phyloP scores from a whole-genome alignment of 2,113 vertebrate species.

The Rutilus rutilus region DNA sequence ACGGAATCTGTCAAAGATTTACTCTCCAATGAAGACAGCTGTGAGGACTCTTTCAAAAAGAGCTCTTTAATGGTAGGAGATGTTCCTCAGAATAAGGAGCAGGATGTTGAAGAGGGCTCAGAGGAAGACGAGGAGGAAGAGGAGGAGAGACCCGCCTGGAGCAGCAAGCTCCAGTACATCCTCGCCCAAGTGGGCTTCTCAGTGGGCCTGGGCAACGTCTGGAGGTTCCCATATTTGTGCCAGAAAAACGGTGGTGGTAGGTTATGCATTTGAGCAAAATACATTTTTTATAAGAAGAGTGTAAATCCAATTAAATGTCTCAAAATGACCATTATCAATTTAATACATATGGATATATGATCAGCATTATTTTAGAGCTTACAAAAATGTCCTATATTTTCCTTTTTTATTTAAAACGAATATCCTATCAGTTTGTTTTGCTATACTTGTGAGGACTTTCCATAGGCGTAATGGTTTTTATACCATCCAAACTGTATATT shows the following conservation, averaged over 20 bases:
- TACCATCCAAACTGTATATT: too few relatives aligned
- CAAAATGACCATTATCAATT: neutral
- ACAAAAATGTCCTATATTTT: too few relatives aligned
- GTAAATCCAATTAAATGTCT: neutral
- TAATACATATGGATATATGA: too few relatives aligned
- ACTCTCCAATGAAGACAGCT: constrained; percentile 93
- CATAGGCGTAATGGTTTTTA: too few relatives aligned
- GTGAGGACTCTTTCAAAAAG: constrained; percentile 93
- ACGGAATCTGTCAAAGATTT: constrained; percentile 95
- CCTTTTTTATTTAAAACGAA: too few relatives aligned
- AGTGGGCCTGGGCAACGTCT: constrained; percentile 96
- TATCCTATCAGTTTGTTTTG: too few relatives aligned
- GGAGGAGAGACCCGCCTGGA: constrained; percentile 94
- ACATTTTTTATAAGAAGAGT: too few relatives aligned
- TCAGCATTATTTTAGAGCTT: too few relatives aligned
- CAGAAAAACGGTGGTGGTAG: constrained; percentile 99
- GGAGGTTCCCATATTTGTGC: constrained; percentile 97
- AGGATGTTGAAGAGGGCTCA: constrained; percentile 82
- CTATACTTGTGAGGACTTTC: too few relatives aligned
- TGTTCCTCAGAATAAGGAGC: constrained; percentile 81
- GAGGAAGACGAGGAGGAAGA: constrained; percentile 85
- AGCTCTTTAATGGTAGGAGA: constrained; percentile 87
- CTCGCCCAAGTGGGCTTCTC: constrained; percentile 98
- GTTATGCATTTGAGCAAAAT: constrained; percentile 51
- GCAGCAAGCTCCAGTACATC: constrained; percentile 97